phyloP scores from a whole-genome alignment of 2,888 invertebrate genomes.

The Dugesia japonica region DNA sequence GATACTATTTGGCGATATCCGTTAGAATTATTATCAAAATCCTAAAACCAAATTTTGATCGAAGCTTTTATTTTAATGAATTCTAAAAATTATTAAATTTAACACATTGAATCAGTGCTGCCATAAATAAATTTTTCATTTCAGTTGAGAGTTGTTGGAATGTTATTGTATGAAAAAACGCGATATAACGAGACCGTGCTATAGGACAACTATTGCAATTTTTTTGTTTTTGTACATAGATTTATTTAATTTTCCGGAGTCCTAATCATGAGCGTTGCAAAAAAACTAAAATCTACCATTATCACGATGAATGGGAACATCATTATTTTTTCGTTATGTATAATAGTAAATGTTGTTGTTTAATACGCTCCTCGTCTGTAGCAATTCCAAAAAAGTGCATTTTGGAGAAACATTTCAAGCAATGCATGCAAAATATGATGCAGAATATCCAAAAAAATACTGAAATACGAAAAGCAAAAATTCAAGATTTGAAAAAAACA shows the following conservation, averaged over 20 bases:
- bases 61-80: too few species aligned
- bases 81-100: too few species aligned
- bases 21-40: too few species aligned
- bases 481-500: not conserved
- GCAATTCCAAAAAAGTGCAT: not conserved
- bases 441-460: slow-evolving; percentile 7
- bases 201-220: too few species aligned
- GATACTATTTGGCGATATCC: too few species aligned
- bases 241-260: not conserved
- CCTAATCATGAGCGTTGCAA: slow-evolving; percentile 13
- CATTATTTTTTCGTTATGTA: not conserved
- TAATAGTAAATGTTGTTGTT: slow-evolving; percentile 16
- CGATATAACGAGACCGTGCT: too few species aligned
- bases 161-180: too few species aligned
- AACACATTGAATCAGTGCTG: too few species aligned
- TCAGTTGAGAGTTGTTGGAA: too few species aligned
- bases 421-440: slow-evolving; percentile 14
- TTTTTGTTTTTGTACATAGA: slow-evolving; percentile 1
- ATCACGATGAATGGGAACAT: slow-evolving; percentile 9
- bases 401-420: slow-evolving; percentile 4
- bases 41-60: too few species aligned
- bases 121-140: too few species aligned
- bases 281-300: slow-evolving; percentile 6
- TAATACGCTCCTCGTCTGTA: not conserved
- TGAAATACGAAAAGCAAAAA: slow-evolving; percentile 12